These are phyloP conservation scores for Agrypnus murinus DNA, from an alignment of 2,888 invertebrate species.

Conservation along the genomic window DNA sequence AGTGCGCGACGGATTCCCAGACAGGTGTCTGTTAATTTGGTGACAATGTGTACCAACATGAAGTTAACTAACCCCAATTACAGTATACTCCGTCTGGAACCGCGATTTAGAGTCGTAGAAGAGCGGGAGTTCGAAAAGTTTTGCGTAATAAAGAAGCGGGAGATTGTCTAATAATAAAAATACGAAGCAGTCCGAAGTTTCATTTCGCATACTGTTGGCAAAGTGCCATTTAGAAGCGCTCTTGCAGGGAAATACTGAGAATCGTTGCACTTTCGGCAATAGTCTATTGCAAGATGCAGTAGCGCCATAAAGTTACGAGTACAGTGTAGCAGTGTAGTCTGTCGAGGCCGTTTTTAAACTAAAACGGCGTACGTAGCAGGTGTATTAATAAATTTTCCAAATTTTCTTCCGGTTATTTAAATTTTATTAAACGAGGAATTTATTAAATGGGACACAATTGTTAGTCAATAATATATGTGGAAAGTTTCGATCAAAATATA, in stretches of 20 bases:
- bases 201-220: conserved; percentile 60
- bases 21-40: conserved; percentile 68
- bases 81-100: conserved; percentile 54
- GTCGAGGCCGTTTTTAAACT: no score
- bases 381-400: conserved; percentile 20
- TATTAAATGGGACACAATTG: no score
- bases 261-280: conserved; percentile 53
- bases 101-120: conserved; percentile 50
- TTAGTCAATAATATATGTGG: no score
- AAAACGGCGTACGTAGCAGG: conserved; percentile 17
- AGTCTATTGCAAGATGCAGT: conserved; percentile 44
- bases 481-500: no score
- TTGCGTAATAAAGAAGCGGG: conserved; percentile 61
- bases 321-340: no score
- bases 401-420: neutral
- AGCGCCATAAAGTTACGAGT: conserved; percentile 33
- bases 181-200: conserved; percentile 60
- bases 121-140: conserved; percentile 54
- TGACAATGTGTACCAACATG: conserved; percentile 67
- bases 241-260: conserved; percentile 44
- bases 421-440: neutral
- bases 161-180: conserved; percentile 61
- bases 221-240: conserved; percentile 56
- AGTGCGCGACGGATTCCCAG: conserved; percentile 67
- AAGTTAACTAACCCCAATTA: conserved; percentile 62